These are phyloP conservation scores for Scrobipalpa costella DNA, from an alignment of 2,888 invertebrate species.

Conservation along the genomic window DNA sequence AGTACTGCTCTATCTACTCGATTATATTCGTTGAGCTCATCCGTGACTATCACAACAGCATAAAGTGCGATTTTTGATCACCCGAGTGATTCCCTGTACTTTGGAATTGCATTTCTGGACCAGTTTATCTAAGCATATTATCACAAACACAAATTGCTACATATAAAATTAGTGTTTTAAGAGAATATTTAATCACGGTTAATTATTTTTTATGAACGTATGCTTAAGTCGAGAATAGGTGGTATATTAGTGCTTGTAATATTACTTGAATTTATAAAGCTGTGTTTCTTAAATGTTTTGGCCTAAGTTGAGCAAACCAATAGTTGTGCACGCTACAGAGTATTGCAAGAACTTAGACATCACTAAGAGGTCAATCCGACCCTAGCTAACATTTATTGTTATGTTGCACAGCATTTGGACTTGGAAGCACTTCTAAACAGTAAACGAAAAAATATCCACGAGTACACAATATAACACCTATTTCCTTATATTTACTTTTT, in stretches of 20 bases:
- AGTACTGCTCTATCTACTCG: conserved; percentile 35
- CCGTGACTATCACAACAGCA: conserved; percentile 38
- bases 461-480: conserved; percentile 62
- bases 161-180: conserved; percentile 25
- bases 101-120: conserved; percentile 54
- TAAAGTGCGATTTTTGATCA: conserved; percentile 51
- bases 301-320: conserved; percentile 35
- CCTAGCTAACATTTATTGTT: conserved; percentile 43
- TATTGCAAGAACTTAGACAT: conserved; percentile 30
- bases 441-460: conserved; percentile 13
- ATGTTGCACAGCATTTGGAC: conserved; percentile 47
- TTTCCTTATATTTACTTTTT: conserved; percentile 34
- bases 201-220: conserved; percentile 1
- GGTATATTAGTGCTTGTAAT: conserved; percentile 45
- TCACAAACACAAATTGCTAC: conserved; percentile 39
- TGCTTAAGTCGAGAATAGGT: conserved; percentile 41
- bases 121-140: conserved; percentile 42
- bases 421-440: conserved; percentile 45
- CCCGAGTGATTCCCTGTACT: conserved; percentile 57
- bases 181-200: conserved; percentile 6
- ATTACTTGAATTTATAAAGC: background rate
- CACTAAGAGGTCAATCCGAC: conserved; percentile 22
- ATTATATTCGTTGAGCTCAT: conserved; percentile 47
- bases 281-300: conserved; percentile 10
- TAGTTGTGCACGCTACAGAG: conserved; percentile 33